phyloP scores from a whole-genome alignment of 1,140 invertebrate genomes.

The Lycorma delicatula region DNA sequence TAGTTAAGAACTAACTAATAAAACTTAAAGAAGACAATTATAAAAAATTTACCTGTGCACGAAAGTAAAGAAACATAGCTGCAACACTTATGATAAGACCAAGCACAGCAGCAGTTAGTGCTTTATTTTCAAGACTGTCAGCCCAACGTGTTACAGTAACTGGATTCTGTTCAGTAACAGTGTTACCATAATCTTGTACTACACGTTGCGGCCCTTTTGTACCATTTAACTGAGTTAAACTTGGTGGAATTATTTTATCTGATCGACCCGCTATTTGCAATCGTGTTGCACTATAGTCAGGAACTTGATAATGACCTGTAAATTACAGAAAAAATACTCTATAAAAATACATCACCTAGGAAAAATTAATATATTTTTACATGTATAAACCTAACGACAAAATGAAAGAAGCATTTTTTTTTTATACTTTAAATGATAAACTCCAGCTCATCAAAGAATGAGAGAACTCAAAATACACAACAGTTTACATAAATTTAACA shows the following conservation, averaged over 20 bases:
- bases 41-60: slow-evolving; percentile 37
- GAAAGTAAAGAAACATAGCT: slow-evolving; percentile 33
- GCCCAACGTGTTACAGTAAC: slow-evolving; percentile 1
- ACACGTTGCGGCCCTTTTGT: slow-evolving; percentile 8
- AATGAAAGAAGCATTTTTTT: too few relatives aligned
- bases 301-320: slow-evolving; percentile 72
- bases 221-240: slow-evolving; percentile 11
- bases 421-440: too few relatives aligned
- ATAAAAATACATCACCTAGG: too few relatives aligned
- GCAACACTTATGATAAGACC: slow-evolving; percentile 42
- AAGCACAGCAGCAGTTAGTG: slow-evolving; percentile 50
- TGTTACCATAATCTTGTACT: too few relatives aligned
- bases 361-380: too few relatives aligned
- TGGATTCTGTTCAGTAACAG: background rate
- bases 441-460: too few relatives aligned
- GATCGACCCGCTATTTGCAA: slow-evolving; percentile 47
- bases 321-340: slow-evolving; percentile 26
- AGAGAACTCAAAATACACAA: too few relatives aligned
- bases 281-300: slow-evolving; percentile 46
- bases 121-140: slow-evolving; percentile 17
- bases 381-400: too few relatives aligned
- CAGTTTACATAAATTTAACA: too few relatives aligned
- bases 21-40: slow-evolving; percentile 6
- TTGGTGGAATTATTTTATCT: slow-evolving; percentile 34
- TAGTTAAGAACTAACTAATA: too few relatives aligned